Base-by-base conservation (phyloP, 2,888 invertebrate genomes). In the Chymomyza fuscimana region DNA sequence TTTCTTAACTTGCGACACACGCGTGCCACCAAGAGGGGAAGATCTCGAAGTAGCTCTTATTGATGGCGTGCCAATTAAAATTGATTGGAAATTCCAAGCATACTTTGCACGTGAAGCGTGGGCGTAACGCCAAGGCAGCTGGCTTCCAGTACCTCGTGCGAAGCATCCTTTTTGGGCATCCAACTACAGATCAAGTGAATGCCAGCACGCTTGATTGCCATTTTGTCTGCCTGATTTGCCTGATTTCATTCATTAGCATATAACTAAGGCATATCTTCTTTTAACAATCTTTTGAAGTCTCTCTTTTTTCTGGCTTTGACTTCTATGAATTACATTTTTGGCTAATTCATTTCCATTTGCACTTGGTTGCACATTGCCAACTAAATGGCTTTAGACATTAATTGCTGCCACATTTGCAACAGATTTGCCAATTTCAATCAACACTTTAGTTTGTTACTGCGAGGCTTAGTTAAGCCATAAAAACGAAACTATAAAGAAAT, bases 51-150 rank as follows among this genome's bases (percentile, higher is more conserved):
- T 19, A 67, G 61, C 73, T 73, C 73, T 83, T 89, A 87, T 90
- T 90, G 90, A 90, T 90, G 90, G 88, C 87, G 86, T 89, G 89
- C 90, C 90, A 90, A 90, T 90, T 90, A 89, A 90, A 90, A 90
- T 90, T 90, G 90, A 90, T 90, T 90, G 90, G 86, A 90, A 89
- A 90, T 90, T 90, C 89, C 87, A 86, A 73, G 81, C 86, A 90
- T 90, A 87, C 86, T 89, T 82, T 80, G 86, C 83, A 83, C 83
- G 83, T 84, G 86, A 84, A 9, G 60, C 54, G 65, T 52, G 67
- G 16, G 29, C 22, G 25, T 32, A 32, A 7, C 22, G 2, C 58
- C 12, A 15, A 19, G 9, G 7, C 16, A n/a, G 52, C 16, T 58
- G 19, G 22, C 10, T 10, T 25, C 25, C 25, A 25, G 25, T 25